Evolutionary conservation across 2,797 vertebrate genomes (phyloP), one percentile per base, ranked within the genome.

Genomic region (Sebastes aleutianus): DNA sequence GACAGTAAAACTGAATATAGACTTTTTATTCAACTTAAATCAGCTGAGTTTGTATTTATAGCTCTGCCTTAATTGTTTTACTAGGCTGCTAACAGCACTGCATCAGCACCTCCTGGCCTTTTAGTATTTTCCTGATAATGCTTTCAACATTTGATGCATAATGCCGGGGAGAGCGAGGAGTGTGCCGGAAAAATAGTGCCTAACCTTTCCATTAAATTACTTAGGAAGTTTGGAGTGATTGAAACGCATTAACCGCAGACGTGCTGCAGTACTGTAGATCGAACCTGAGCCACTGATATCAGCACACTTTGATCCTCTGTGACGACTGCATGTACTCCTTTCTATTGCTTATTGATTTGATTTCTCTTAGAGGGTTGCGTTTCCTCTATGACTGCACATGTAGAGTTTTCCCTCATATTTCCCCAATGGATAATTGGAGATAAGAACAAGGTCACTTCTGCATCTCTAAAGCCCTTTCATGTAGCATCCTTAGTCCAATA

Each of bases 171-270:
- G 83, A 65, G 88, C 67, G 47, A 76, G 63, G 82, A 88, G 76
- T 76, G 88, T 88, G 77, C 82, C 80, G 92, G 80, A 66, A 80
- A 85, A 83, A 88, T 34, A 78, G 36, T 20, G 61, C 79, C 75
- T 78, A 83, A 86, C 82, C 91, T 91, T 94, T 95, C 93, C 80
- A 91, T 90, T 90, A 89, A 92, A 93, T 94, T 90, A 92, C 93
- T 86, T 43, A 68, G 74, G 82, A 86, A 83, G 85, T 87, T 93
- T 84, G 86, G 78, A 93, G 92, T 87, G 87, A 95, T 95, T 94
- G 93, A 94, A 87, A 89, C 90, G 89, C 93, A 94, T 96, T 95
- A 96, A 94, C 92, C 86, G 76, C 93, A 94, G 91, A 93, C 57
- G 83, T 82, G 92, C 92, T 90, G 87, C 93, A 82, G 89, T 88